Evolutionary conservation across 2,888 invertebrate genomes (phyloP).

Genomic region (Abscondita cerata): DNA sequence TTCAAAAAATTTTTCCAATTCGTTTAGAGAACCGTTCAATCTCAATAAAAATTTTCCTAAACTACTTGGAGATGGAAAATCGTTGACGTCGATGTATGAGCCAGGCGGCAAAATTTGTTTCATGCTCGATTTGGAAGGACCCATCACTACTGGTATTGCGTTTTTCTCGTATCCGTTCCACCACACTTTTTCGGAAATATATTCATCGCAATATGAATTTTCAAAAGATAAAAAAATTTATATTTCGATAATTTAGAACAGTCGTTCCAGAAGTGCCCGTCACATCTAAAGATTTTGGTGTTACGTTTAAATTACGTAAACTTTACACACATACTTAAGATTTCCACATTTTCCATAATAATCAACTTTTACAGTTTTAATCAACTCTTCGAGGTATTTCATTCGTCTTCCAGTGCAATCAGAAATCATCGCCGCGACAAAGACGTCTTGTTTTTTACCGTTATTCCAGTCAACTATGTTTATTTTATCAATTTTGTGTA

Average conservation of each 20-base stretch:
- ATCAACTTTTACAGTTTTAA: conserved; percentile 66
- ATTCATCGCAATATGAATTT: conserved; percentile 72
- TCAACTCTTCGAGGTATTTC: conserved; percentile 63
- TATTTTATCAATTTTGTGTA: conserved; percentile 16
- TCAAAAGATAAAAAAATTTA: conserved; percentile 74
- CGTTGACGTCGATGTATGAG: conserved; percentile 68
- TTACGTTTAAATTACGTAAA: too few species aligned
- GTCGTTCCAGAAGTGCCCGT: conserved; percentile 67
- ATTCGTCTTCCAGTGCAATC: conserved; percentile 65
- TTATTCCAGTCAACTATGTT: conserved; percentile 47
- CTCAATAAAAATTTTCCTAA: conserved; percentile 63
- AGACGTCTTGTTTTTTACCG: conserved; percentile 58
- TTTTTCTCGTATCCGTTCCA: conserved; percentile 69
- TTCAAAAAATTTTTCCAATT: conserved; percentile 60
- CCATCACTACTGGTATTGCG: conserved; percentile 72
- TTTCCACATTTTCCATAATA: conserved; percentile 65
- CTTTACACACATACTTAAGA: conserved; percentile 42
- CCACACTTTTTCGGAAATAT: conserved; percentile 74
- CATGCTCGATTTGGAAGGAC: conserved; percentile 60
- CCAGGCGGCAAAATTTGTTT: conserved; percentile 65
- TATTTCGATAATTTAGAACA: conserved; percentile 66
- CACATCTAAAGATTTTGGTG: conserved; percentile 63
- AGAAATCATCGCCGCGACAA: conserved; percentile 66
- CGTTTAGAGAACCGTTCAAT: conserved; percentile 57
- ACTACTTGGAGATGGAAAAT: conserved; percentile 60